phyloP scores from a whole-genome alignment of 2,113 vertebrate genomes.

The Chionomys nivalis region DNA sequence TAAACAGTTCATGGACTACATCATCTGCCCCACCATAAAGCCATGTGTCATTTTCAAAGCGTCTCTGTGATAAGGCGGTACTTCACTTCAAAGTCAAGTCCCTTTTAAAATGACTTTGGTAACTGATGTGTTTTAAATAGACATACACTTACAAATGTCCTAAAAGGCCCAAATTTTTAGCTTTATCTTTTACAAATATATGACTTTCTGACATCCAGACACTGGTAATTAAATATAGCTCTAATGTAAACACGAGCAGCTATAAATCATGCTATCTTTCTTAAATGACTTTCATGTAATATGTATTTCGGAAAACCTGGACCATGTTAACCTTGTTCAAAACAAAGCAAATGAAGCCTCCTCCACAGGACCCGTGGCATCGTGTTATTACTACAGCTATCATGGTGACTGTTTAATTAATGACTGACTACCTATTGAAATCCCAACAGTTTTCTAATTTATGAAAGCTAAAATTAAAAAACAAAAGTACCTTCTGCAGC shows the following conservation, averaged over 20 bases:
- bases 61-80: constrained; percentile 56
- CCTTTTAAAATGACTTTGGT: constrained; percentile 62
- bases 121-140: constrained; percentile 72
- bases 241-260: constrained; percentile 68
- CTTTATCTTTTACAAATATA: constrained; percentile 72
- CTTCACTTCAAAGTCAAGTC: constrained; percentile 52
- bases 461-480: constrained; percentile 42
- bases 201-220: constrained; percentile 77
- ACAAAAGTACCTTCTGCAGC: not conserved
- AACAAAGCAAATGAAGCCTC: constrained; percentile 20
- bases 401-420: not conserved
- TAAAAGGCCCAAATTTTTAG: constrained; percentile 61
- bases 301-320: constrained; percentile 65
- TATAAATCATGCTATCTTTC: constrained; percentile 79
- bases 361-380: not conserved
- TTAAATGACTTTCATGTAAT: constrained; percentile 65
- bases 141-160: constrained; percentile 73
- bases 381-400: not conserved
- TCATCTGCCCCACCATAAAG: not conserved
- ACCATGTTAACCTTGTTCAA: constrained; percentile 49
- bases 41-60: constrained; percentile 41
- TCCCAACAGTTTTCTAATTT: constrained; percentile 50
- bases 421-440: not conserved
- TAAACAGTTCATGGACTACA: constrained; percentile 37
- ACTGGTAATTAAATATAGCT: constrained; percentile 82